These are phyloP conservation scores for Nomada fucata DNA, from an alignment of 2,888 invertebrate genomes.

Conservation along the genomic window DNA sequence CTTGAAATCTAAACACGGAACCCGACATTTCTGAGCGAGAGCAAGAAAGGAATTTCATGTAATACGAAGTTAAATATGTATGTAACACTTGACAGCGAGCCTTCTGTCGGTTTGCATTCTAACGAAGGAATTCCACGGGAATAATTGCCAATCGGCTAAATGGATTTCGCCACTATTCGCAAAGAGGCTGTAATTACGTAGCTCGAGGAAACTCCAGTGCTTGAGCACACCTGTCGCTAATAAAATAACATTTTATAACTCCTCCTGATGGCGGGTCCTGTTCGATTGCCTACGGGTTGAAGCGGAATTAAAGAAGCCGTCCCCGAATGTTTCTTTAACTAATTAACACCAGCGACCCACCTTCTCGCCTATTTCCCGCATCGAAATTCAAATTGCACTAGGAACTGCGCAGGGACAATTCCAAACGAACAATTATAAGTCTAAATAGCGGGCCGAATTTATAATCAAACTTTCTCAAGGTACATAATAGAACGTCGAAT, in stretches of 20 bases:
- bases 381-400: not conserved
- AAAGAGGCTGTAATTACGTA: slow-evolving; percentile 57
- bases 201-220: slow-evolving; percentile 36
- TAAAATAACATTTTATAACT: slow-evolving; percentile 62
- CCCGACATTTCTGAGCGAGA: not conserved
- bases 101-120: slow-evolving; percentile 47
- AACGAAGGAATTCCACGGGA: slow-evolving; percentile 48
- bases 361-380: not conserved
- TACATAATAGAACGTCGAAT: not conserved
- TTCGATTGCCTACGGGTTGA: slow-evolving; percentile 30
- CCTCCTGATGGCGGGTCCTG: slow-evolving; percentile 14
- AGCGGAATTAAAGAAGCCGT: slow-evolving; percentile 17
- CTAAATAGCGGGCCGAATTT: no score
- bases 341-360: slow-evolving; percentile 21
- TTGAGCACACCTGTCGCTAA: slow-evolving; percentile 58
- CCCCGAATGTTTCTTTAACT: slow-evolving; percentile 11
- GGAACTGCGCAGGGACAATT: not conserved
- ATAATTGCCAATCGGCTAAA: slow-evolving; percentile 60
- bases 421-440: no score
- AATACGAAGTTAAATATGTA: slow-evolving; percentile 47
- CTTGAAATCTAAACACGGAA: not conserved
- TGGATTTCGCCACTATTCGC: slow-evolving; percentile 54
- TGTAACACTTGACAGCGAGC: slow-evolving; percentile 40
- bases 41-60: slow-evolving; percentile 46
- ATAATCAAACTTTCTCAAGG: no score